A percentile compares a stretch with the other conserved stretches of the same genome.
These are phyloP conservation scores for Yponomeuta malinellus DNA, from an alignment of 2,888 invertebrate genomes.

Conservation along the genomic window DNA sequence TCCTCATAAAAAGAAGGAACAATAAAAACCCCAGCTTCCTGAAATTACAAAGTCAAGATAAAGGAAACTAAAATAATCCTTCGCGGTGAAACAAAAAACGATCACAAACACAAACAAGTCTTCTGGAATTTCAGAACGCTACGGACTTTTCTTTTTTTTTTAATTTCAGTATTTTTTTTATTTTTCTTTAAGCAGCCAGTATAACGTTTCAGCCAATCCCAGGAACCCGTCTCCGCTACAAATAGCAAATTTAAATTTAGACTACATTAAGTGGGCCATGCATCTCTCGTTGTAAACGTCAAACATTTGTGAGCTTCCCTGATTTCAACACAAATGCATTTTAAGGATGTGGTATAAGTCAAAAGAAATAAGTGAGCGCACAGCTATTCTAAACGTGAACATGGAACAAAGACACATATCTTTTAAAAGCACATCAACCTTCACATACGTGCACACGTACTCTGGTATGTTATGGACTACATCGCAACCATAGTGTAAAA, in stretches of 20 bases:
- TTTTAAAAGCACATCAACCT: no score
- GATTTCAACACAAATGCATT: constrained; percentile 33
- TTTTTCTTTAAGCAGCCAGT: neutral
- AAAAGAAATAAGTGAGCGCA: constrained; percentile 1
- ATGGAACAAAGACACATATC: no score
- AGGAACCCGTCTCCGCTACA: constrained; percentile 3
- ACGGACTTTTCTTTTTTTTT: neutral
- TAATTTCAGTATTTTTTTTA: neutral
- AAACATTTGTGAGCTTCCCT: constrained; percentile 35
- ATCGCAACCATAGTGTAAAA: no score
- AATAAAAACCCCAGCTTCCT: no score
- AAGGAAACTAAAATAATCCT: neutral
- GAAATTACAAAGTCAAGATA: neutral
- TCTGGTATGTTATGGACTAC: no score
- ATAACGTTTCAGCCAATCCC: neutral
- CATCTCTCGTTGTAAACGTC: constrained; percentile 34
- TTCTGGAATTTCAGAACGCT: neutral
- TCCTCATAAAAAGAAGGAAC: neutral
- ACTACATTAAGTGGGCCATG: constrained; percentile 22
- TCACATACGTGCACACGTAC: no score
- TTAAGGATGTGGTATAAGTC: constrained; percentile 9
- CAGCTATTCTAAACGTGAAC: no score
- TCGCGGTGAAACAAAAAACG: neutral
- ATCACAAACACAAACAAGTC: neutral
- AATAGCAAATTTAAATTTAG: constrained; percentile 13